These are phyloP conservation scores for Myrmophylax atrothorax DNA, from an alignment of 2,113 vertebrate genomes.

Conservation along the genomic window DNA sequence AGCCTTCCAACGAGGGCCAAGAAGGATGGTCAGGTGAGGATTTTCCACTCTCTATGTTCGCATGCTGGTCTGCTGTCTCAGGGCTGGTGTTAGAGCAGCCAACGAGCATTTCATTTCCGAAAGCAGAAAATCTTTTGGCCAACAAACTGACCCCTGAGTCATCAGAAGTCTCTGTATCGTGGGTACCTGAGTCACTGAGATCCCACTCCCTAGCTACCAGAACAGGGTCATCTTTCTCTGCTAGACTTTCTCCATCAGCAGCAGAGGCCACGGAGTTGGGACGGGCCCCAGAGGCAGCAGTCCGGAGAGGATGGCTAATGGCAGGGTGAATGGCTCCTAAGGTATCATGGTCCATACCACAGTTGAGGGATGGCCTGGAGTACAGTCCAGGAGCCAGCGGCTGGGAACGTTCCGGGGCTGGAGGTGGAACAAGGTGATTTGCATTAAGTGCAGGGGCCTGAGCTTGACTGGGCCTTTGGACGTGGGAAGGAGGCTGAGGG, in stretches of 20 bases:
- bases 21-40: slow-evolving; percentile 35
- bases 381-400: neutral
- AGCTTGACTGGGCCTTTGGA: neutral
- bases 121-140: neutral
- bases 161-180: neutral
- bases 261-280: neutral
- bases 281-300: neutral
- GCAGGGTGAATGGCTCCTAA: neutral
- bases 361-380: neutral
- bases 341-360: neutral
- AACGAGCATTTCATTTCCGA: neutral
- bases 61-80: neutral
- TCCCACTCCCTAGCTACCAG: slow-evolving; percentile 6
- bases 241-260: neutral
- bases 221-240: slow-evolving; percentile 52
- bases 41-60: neutral
- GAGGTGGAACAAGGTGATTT: neutral
- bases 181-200: neutral
- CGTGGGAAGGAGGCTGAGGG: neutral
- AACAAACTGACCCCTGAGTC: slow-evolving; percentile 33
- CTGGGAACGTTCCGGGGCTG: neutral
- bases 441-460: neutral
- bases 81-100: neutral
- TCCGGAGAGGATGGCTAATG: neutral
- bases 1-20: slow-evolving; percentile 48